Evolutionary conservation across 1,140 invertebrate species (phyloP).

Genomic region (Octopus bimaculoides): DNA sequence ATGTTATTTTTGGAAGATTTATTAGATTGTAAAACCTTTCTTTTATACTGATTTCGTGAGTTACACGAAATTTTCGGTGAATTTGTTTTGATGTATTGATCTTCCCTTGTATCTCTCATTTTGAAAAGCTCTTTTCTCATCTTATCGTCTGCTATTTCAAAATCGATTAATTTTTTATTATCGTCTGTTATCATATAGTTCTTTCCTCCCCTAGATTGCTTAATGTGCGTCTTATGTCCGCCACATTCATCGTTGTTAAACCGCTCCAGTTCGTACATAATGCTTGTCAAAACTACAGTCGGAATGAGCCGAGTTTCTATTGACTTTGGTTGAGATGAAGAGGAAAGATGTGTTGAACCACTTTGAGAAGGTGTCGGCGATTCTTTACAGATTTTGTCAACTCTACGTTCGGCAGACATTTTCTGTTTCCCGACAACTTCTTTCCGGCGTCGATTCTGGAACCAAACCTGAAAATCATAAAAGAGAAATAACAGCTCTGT

Average conservation of each 20-base stretch:
- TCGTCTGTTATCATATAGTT: constrained; percentile 20
- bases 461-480: constrained; percentile 43
- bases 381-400: not conserved
- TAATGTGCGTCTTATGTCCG: too few species aligned
- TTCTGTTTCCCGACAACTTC: constrained; percentile 39
- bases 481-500: too few species aligned
- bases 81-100: not conserved
- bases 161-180: constrained; percentile 19
- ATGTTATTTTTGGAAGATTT: constrained; percentile 16
- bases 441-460: constrained; percentile 51
- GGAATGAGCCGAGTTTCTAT: constrained; percentile 35
- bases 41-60: not conserved
- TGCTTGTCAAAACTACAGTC: constrained; percentile 41
- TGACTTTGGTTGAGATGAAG: not conserved
- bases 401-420: not conserved
- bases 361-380: not conserved
- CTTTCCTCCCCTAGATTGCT: too few species aligned
- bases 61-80: not conserved
- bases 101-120: constrained; percentile 20
- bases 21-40: constrained; percentile 20
- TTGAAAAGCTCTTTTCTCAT: constrained; percentile 28
- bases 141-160: constrained; percentile 18
- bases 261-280: constrained; percentile 43
- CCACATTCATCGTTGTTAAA: constrained; percentile 19
- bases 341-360: not conserved